Evolutionary conservation across 2,888 invertebrate species (phyloP), one percentile per base, ranked within the genome.

Genomic region (Orthosia incerta): DNA sequence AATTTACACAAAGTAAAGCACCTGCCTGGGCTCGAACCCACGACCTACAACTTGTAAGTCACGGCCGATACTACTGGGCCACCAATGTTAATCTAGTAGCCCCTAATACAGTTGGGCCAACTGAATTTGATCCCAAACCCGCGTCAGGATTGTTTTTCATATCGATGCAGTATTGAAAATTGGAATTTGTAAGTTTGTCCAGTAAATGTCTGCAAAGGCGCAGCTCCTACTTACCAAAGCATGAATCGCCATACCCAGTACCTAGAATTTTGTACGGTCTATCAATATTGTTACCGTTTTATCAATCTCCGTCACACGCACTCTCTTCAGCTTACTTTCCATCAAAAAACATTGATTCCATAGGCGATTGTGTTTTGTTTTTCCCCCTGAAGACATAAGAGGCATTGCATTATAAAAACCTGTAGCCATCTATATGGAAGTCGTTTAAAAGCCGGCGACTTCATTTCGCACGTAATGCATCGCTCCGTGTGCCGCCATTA

Each of bases 391-490:
- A 64, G 20, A 51, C 26, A 11, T 18, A 71, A 26, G 59, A 59
- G n/a, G 20, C 50, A 50, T 26, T 11, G 11, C 31, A 62, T 62
- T 16, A 20, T 16, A 26, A 23, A 48, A 56, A 12, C 2, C 9
- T 39, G 23, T 16, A 61, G 4, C 57, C 39, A 26, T 77, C 48
- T 46, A 23, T 31, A 53, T 78, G 53, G 59, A 63, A 67, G 63
- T 64, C 66, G 56, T 67, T 70, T 65, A 70, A 81, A 77, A 72
- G 50, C 59, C 50, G 45, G 61, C 18, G 65, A 70, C 64, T 79
- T 82, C 51, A 71, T 71, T 80, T 74, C 39, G 65, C 74, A 68
- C 67, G 63, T 82, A 84, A 77, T 77, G 74, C 74, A 81, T 78
- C 72, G 67, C 62, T 71, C 39, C 61, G 64, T 66, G 60, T 53